phyloP scores from a whole-genome alignment of 2,888 invertebrate genomes.

The Lasioglossum lativentre region DNA sequence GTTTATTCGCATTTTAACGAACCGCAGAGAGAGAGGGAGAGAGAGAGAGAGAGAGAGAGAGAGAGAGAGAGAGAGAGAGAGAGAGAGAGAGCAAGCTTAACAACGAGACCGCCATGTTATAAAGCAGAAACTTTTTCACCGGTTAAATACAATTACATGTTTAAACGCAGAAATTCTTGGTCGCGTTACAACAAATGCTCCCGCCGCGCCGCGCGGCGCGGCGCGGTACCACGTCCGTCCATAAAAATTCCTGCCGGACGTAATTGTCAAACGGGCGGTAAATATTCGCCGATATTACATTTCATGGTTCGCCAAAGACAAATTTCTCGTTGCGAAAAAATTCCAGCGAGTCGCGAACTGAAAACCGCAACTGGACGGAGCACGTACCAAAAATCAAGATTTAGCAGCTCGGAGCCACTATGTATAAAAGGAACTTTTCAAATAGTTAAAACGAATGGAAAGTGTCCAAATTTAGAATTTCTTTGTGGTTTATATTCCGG shows the following conservation, averaged over 20 bases:
- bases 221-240: neutral
- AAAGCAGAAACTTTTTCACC: neutral
- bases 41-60: too few relatives aligned
- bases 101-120: neutral
- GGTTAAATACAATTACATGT: neutral
- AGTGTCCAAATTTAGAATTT: too few relatives aligned
- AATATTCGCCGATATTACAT: neutral
- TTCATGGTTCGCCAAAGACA: neutral
- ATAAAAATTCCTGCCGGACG: slow-evolving; percentile 1
- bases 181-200: neutral
- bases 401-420: neutral
- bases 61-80: neutral
- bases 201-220: neutral
- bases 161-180: neutral
- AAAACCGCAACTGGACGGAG: neutral
- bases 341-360: neutral
- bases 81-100: neutral
- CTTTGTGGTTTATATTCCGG: too few relatives aligned
- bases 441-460: too few relatives aligned
- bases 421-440: neutral
- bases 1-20: slow-evolving; percentile 1
- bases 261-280: slow-evolving; percentile 5
- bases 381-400: neutral
- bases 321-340: neutral
- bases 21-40: neutral